phyloP scores from a whole-genome alignment of 2,888 invertebrate species.

The Timema cristinae region DNA sequence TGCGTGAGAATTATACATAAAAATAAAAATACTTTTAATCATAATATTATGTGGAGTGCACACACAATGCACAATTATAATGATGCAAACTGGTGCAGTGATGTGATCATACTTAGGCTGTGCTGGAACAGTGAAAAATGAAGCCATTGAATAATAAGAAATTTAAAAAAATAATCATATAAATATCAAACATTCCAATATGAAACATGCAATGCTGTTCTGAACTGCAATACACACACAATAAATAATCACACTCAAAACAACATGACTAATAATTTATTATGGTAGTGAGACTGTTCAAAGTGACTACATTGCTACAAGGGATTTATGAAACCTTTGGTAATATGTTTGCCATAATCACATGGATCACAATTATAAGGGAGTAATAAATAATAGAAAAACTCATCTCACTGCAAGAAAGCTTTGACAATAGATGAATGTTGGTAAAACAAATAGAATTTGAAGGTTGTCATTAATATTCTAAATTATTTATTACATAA shows the following conservation, averaged over 20 bases:
- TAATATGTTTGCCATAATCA: no score
- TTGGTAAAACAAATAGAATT: no score
- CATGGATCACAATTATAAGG: no score
- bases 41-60: conserved; percentile 26
- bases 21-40: conserved; percentile 20
- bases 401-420: no score
- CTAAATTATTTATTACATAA: no score
- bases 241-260: conserved; percentile 26
- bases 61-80: conserved; percentile 33
- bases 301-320: conserved; percentile 20
- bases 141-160: conserved; percentile 32
- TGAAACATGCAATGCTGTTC: conserved; percentile 31
- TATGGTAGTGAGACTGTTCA: conserved; percentile 19
- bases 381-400: no score
- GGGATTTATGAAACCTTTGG: conserved; percentile 9
- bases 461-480: no score
- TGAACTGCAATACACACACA: conserved; percentile 25
- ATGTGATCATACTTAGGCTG: conserved; percentile 32
- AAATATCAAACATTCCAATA: conserved; percentile 31
- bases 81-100: conserved; percentile 32
- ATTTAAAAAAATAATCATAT: conserved; percentile 24
- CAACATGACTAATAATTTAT: conserved; percentile 20
- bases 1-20: conserved; percentile 27
- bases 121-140: conserved; percentile 34
- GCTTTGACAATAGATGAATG: no score